Base-by-base conservation (phyloP, 2,797 vertebrate species). In the Hydrophis major region DNA sequence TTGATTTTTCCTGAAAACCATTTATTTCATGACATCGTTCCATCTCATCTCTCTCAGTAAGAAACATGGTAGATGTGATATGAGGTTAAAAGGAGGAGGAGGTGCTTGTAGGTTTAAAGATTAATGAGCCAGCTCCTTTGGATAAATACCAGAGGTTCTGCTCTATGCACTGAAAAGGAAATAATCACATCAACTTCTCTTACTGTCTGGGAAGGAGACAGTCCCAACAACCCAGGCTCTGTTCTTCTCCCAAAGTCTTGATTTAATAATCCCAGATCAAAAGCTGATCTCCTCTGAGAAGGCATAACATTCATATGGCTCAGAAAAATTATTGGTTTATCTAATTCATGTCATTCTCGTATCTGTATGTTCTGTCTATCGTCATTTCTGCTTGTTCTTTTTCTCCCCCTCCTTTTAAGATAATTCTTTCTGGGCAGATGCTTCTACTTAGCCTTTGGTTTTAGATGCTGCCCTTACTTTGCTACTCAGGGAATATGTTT, bases 241-340 rank as follows among this genome's bases (percentile, higher is more conserved):
- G 86, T 74, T 94, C 42, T 61, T 94, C 88, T 95, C 86, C 90
- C 92, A 89, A 93, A 89, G 66, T 57, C 94, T 27, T 93, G 92
- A 61, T 66, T 88, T 92, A 90, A 89, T 50, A 86, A 22, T 0
- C 4, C 18, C 87, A 59, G 63, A 92, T 53, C 78, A 93, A 91
- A 95, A 91, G 18, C 86, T 12, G 0, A 0, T 53, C 89, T 95
- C 91, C 63, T 91, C 89, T 55, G 88, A 90, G 91, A 94, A 89
- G 66, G 92, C 91, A 89, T 95, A 88, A 91, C 1, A 0, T 91
- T 94, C 1, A 0, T 6, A 92, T 92, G 37, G n/a, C 2, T 78
- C n/a, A 11, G 2, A 27, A 7, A 61, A 91, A 95, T 50, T 27
- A 0, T 92, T 0, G 22, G 7, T 93, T 94, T 92, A 74, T 93